Conservation (phyloP, 2,113 vertebrate species). For the Scophthalmus maximus region DNA sequence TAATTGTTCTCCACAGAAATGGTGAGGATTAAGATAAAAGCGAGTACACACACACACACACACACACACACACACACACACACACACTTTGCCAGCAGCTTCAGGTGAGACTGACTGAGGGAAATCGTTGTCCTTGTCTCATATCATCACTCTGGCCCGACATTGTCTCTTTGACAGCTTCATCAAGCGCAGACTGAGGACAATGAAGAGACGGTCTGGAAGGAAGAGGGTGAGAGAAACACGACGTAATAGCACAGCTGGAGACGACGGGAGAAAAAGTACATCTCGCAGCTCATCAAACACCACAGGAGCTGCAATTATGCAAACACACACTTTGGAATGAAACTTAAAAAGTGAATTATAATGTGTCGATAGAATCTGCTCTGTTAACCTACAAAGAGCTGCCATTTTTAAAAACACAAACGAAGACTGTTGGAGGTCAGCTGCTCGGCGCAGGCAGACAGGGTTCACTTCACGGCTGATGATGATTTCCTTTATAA, state of each 20-base stretch:
- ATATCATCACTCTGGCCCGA: slow-evolving; percentile 52
- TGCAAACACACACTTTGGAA: background rate
- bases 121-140: slow-evolving; percentile 55
- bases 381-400: slow-evolving; percentile 22
- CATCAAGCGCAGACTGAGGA: slow-evolving; percentile 54
- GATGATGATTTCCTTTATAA: slow-evolving; percentile 63
- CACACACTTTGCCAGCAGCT: slow-evolving; percentile 30
- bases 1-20: slow-evolving; percentile 26
- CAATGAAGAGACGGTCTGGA: slow-evolving; percentile 20
- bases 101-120: slow-evolving; percentile 54
- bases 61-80: slow-evolving; percentile 13
- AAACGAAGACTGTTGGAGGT: slow-evolving; percentile 43
- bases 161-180: slow-evolving; percentile 55
- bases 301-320: slow-evolving; percentile 1
- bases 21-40: slow-evolving; percentile 39
- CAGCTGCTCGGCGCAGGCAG: slow-evolving; percentile 37
- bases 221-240: slow-evolving; percentile 18
- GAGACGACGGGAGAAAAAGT: slow-evolving; percentile 2
- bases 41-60: slow-evolving; percentile 20
- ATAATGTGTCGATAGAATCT: slow-evolving; percentile 8
- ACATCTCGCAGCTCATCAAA: slow-evolving; percentile 19
- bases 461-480: slow-evolving; percentile 56
- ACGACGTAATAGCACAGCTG: background rate
- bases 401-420: slow-evolving; percentile 16
- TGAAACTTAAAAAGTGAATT: background rate